Evolutionary conservation across 2,797 vertebrate genomes (phyloP), one percentile per base, ranked within the genome.

Genomic region (Argyrosomus regius): DNA sequence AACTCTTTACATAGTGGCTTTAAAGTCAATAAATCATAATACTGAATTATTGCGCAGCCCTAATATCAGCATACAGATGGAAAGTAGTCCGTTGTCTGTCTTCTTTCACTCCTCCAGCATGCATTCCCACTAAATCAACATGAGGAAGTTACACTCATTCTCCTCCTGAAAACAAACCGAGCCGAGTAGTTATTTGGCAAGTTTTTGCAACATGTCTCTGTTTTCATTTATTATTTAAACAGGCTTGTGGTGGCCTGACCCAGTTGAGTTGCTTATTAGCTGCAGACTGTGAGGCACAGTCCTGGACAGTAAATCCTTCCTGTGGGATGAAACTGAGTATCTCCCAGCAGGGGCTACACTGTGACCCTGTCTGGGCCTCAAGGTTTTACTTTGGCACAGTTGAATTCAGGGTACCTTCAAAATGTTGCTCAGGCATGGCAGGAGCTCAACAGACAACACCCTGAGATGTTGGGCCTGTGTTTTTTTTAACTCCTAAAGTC

Each of bases 291-390:
- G 67, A 85, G 76, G 73, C 83, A 77, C 81, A 87, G 72, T 69
- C 72, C 73, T 68, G 88, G 81, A 88, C 88, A 83, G 84, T 91
- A 93, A 93, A 94, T 93, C 92, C 91, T 85, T 92, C 86, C 84
- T 85, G 87, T 82, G 88, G 92, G 92, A 93, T 85, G 88, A 85
- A 90, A 83, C 83, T 92, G 86, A 94, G 85, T 81, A 79, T 91
- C 82, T 93, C 91, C 72, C 94, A 94, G 86, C 86, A 83, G 90
- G 91, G 88, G 91, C 91, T 79, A 63, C 90, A 26, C 81, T 69
- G 63, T 80, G 86, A 91, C 88, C 90, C 88, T 49, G 88, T 80
- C 84, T 90, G 91, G 93, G 89, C 90, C 92, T 89, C 90, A 35
- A 39, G 86, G 86, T 82, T 93, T 93, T 84, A 87, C 81, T 91